These are phyloP conservation scores for Dreissena polymorpha DNA, from an alignment of 1,140 invertebrate genomes.

Conservation along the genomic window DNA sequence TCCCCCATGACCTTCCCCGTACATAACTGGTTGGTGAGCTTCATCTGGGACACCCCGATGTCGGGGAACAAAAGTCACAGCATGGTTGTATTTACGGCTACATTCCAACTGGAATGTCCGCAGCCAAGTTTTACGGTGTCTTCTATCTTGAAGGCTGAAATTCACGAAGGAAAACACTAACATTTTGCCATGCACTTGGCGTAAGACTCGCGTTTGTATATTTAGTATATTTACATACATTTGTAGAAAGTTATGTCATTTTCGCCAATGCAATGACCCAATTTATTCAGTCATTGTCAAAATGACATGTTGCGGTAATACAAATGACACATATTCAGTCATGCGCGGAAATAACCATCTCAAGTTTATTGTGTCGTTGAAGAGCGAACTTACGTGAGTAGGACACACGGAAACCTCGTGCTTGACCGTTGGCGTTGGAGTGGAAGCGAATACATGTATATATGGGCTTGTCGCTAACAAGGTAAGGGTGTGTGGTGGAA, in stretches of 20 bases:
- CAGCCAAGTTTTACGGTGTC: conserved; percentile 35
- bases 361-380: too few species aligned
- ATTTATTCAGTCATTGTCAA: too few species aligned
- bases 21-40: conserved; percentile 42
- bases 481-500: not conserved
- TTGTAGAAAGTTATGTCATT: too few species aligned
- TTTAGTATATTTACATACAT: too few species aligned
- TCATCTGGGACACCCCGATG: conserved; percentile 46
- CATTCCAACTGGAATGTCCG: conserved; percentile 36
- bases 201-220: too few species aligned
- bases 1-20: conserved; percentile 36
- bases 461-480: conserved; percentile 15
- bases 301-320: too few species aligned
- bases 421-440: not conserved
- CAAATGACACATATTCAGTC: too few species aligned
- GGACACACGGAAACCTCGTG: conserved; percentile 30
- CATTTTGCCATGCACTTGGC: too few species aligned
- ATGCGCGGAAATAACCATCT: too few species aligned
- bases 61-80: conserved; percentile 30
- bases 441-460: conserved; percentile 30
- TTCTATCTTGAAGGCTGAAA: conserved; percentile 25
- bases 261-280: too few species aligned
- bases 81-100: conserved; percentile 32
- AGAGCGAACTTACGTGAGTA: conserved; percentile 24
- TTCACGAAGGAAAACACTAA: too few species aligned